Conservation (phyloP, 2,797 vertebrate genomes). For the Tamandua tetradactyla region DNA sequence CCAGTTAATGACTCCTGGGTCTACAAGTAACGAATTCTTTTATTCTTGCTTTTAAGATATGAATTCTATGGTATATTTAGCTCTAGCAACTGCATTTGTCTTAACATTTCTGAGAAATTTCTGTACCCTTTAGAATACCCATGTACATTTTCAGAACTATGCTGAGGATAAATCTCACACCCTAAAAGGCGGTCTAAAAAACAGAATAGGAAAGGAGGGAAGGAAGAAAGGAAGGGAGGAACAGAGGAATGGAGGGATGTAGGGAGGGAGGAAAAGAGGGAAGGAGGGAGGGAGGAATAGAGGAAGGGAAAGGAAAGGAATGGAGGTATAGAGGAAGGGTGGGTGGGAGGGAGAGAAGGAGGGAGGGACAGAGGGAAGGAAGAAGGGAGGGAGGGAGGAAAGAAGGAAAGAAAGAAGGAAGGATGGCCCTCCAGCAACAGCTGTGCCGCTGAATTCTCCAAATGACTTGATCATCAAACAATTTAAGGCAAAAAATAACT, state of each 20-base stretch:
- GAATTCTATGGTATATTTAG: constrained; percentile 21
- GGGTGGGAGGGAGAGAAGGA: no score
- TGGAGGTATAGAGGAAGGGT: no score
- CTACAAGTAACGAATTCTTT: background rate
- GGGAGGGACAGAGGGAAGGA: no score
- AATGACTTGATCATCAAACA: background rate
- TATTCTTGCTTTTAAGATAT: constrained; percentile 30
- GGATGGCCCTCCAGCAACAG: background rate
- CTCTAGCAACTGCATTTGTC: background rate
- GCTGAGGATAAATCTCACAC: background rate
- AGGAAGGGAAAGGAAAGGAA: no score
- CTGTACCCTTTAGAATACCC: background rate
- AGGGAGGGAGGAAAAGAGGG: no score
- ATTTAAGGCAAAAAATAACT: background rate
- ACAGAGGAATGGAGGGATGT: no score
- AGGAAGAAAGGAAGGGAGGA: no score
- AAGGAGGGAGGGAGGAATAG: no score
- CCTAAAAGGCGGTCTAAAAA: background rate
- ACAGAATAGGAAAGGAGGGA: background rate
- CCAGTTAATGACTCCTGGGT: background rate
- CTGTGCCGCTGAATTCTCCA: background rate
- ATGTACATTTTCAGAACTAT: constrained; percentile 44
- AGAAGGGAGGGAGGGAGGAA: no score
- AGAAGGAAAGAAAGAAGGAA: no score
- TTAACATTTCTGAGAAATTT: constrained; percentile 33